Percentiles rank a stretch among this genome's conserved stretches.
phyloP scores from a whole-genome alignment of 2,113 vertebrate genomes.

The Zosterops japonicus region DNA sequence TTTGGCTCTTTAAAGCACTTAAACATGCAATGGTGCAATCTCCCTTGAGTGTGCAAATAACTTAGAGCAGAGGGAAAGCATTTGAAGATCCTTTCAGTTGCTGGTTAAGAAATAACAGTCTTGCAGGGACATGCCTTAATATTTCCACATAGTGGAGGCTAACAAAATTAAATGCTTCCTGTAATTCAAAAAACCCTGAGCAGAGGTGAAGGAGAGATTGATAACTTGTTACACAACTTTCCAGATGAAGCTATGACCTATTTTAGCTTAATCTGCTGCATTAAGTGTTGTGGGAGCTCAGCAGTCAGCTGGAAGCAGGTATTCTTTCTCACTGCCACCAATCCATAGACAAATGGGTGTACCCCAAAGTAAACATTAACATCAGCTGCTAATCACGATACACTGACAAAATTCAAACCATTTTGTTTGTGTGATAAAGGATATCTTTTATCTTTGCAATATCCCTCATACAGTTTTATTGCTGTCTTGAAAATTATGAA shows the following conservation, averaged over 20 bases:
- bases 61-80: background rate
- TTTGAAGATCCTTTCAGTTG: background rate
- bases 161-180: constrained; percentile 42
- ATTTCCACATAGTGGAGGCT: constrained; percentile 9
- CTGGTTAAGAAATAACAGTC: constrained; percentile 44
- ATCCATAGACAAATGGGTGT: background rate
- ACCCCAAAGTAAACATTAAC: background rate
- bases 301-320: background rate
- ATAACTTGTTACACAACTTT: constrained; percentile 32
- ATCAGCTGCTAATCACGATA: background rate
- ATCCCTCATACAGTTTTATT: background rate
- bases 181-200: constrained; percentile 22
- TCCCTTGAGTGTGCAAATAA: background rate
- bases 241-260: constrained; percentile 13
- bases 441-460: background rate
- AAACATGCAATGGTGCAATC: background rate
- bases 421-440: background rate
- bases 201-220: background rate
- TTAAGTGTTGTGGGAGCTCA: background rate
- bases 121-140: constrained; percentile 45
- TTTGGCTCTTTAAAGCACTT: background rate
- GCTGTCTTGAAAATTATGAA: background rate
- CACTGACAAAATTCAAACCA: background rate
- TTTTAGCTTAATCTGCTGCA: background rate
- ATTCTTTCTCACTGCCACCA: background rate